phyloP scores from a whole-genome alignment of 2,888 invertebrate genomes.

The Leucania comma region DNA sequence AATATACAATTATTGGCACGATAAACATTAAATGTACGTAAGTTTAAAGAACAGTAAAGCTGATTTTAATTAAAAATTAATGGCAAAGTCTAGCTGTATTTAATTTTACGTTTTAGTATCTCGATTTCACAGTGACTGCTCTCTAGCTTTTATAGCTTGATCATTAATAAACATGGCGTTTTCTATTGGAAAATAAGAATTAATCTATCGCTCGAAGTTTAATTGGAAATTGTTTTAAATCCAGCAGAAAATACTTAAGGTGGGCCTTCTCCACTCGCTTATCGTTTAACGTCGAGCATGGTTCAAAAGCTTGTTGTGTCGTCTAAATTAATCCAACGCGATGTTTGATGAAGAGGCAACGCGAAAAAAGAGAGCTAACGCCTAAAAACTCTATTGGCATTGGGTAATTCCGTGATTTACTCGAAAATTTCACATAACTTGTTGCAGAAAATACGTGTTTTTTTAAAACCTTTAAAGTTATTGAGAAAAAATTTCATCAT shows the following conservation, averaged over 20 bases:
- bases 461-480: too few relatives aligned
- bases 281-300: too few relatives aligned
- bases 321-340: too few relatives aligned
- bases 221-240: neutral
- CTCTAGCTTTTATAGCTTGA: neutral
- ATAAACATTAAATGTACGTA: conserved; percentile 2
- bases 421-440: too few relatives aligned
- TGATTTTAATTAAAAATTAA: neutral
- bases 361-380: too few relatives aligned
- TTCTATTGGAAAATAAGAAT: neutral
- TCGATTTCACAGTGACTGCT: neutral
- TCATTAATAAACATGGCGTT: neutral
- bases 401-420: too few relatives aligned
- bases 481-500: too few relatives aligned
- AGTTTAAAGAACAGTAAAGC: neutral
- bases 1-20: conserved; percentile 37
- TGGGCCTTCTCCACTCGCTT: too few relatives aligned
- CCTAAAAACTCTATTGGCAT: too few relatives aligned
- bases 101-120: neutral
- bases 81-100: neutral
- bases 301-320: too few relatives aligned
- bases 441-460: too few relatives aligned
- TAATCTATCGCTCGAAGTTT: neutral
- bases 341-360: too few relatives aligned
- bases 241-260: neutral